Conservation (phyloP, 2,113 vertebrate species). For the Dipodomys stephensi region DNA sequence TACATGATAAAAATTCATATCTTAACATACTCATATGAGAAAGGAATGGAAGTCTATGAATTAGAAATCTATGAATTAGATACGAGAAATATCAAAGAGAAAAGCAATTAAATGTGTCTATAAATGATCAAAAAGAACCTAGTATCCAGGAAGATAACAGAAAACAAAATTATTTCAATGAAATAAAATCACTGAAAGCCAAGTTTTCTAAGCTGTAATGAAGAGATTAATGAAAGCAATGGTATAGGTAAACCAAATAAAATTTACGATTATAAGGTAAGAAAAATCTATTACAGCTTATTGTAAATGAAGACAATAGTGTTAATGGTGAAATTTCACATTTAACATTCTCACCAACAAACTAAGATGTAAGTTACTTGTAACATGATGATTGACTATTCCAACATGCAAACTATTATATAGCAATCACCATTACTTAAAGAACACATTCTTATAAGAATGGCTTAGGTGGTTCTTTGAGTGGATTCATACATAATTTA, state of each 20-base stretch:
- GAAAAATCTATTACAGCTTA: not conserved
- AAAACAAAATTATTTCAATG: not conserved
- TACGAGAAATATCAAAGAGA: not conserved
- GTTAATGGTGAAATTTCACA: not conserved
- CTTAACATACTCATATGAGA: not conserved
- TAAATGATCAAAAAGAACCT: constrained; percentile 11
- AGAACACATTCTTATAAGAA: constrained; percentile 49
- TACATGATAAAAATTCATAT: constrained; percentile 17
- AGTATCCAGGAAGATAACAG: not conserved
- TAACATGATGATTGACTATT: not conserved
- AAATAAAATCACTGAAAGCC: not conserved
- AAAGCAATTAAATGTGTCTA: not conserved
- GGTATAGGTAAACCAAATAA: not conserved
- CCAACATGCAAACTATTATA: constrained; percentile 3
- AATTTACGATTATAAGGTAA: not conserved
- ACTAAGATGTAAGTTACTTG: not conserved
- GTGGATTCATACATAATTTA: constrained; percentile 32
- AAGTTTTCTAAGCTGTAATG: not conserved
- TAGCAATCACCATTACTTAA: constrained; percentile 14
- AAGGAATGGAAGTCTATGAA: constrained; percentile 11
- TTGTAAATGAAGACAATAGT: not conserved
- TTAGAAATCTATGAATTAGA: constrained; percentile 2
- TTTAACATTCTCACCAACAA: constrained; percentile 10
- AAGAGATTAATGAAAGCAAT: constrained; percentile 25
- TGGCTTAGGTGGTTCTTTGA: not conserved